These are phyloP conservation scores for Halictus quadricinctus DNA, from an alignment of 2,888 invertebrate species.

Conservation along the genomic window DNA sequence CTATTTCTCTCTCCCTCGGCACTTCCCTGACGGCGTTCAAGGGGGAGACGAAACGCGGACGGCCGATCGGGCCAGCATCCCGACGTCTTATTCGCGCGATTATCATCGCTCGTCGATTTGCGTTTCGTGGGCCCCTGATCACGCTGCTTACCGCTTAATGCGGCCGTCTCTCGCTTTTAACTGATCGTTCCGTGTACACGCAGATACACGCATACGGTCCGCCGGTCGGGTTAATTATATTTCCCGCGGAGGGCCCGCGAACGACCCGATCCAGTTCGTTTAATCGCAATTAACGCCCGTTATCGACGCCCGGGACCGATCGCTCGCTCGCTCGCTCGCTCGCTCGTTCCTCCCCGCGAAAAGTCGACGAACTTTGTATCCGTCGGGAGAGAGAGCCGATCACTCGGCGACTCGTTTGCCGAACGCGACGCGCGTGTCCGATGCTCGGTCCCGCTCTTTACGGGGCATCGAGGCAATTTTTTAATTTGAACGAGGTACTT, in stretches of 20 bases:
- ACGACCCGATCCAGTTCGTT: neutral
- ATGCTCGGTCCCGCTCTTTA: neutral
- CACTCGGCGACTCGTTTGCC: neutral
- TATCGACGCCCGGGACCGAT: neutral
- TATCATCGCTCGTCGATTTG: constrained; percentile 70
- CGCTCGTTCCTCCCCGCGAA: neutral
- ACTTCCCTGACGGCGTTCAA: constrained; percentile 45
- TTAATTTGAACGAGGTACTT: constrained; percentile 1
- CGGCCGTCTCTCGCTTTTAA: constrained; percentile 28
- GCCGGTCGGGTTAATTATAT: constrained; percentile 46
- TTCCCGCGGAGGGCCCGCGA: constrained; percentile 15
- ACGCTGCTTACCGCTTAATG: constrained; percentile 40
- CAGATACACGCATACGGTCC: no score
- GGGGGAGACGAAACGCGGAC: constrained; percentile 51
- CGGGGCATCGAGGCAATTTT: neutral
- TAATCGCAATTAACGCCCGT: constrained; percentile 30
- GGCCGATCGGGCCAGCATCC: constrained; percentile 59
- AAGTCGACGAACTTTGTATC: constrained; percentile 6
- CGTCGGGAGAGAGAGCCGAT: neutral
- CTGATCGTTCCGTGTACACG: neutral
- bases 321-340: neutral
- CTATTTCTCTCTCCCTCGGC: constrained; percentile 4
- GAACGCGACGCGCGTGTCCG: constrained; percentile 12
- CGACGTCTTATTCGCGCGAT: constrained; percentile 77
- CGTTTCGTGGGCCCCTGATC: constrained; percentile 49